Evolutionary conservation across 2,888 invertebrate species (phyloP), one percentile per base, ranked within the genome.

Genomic region (Lycaena phlaeas): DNA sequence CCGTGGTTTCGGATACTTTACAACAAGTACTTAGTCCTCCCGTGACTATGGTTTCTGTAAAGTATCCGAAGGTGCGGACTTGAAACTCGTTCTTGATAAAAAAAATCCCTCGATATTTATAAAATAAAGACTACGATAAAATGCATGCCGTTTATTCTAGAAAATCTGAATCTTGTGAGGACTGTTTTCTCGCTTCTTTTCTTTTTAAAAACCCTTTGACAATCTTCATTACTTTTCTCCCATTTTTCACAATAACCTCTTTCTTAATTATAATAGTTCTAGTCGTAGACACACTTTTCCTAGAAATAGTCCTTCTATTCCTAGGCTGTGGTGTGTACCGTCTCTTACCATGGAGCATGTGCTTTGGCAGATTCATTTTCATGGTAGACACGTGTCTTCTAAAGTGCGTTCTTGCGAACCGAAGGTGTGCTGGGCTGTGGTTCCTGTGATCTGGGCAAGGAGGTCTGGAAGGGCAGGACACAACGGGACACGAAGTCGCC

Each of bases 191-290:
- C 11, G 14, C 10, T 14, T 37, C 9, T 40, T 15, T 41, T 36
- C 11, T 42, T 42, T 43, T 37, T 3, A 45, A 31, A 10, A 49
- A 43, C 2, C 59, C 59, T 50, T 64, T 70, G 1, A 69, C 17
- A 4, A 70, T 44, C 44, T 61, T 71, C 2, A 59, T n/a, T 14
- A 53, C 40, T 26, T 43, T 54, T 15, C 43, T 62, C 1, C 71
- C 67, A 36, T 66, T 57, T 40, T 48, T 65, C 4, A 58, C 40
- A 0, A 68, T 42, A 0, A 52, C 50, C 14, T 54, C 51, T 11
- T 49, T 63, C 39, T 49, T 64, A 11, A 67, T 36, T 6, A 66
- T 40, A 0, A 57, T 48, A 1, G 58, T 57, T 4, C 46, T 37
- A 12, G 38, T 14, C 9, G 26, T 29, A 11, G 37, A 41, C 3